Conservation (phyloP, 2,113 vertebrate species). For the Drymodes brunneopygia region DNA sequence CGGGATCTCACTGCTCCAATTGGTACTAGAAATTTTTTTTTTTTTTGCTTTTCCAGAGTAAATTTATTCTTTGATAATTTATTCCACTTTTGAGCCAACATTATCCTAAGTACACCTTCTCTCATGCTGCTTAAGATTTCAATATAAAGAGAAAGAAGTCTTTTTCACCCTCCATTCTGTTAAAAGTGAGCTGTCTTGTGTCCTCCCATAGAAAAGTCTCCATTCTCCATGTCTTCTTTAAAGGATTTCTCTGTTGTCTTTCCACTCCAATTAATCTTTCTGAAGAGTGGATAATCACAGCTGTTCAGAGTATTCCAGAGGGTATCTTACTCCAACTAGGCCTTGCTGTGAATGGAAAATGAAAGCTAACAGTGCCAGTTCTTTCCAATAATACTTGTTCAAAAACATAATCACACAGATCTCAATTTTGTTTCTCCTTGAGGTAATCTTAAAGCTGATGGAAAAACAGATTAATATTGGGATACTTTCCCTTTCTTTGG, state of each 20-base stretch:
- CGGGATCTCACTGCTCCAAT: not conserved
- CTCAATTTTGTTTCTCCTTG: not conserved
- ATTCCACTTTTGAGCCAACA: not conserved
- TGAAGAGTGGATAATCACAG: not conserved
- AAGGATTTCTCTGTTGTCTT: not conserved
- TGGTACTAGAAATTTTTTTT: not conserved
- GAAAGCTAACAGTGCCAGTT: not conserved
- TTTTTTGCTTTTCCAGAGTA: not conserved
- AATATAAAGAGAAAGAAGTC: not conserved
- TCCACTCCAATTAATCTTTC: not conserved
- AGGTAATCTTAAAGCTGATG: not conserved
- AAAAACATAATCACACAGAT: not conserved
- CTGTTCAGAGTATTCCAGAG: not conserved
- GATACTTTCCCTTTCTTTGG: not conserved
- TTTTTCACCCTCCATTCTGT: not conserved
- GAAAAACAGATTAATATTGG: not conserved
- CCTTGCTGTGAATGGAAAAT: not conserved
- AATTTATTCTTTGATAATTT: not conserved
- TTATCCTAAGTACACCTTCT: not conserved
- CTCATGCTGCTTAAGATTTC: not conserved
- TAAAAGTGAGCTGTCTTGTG: not conserved
- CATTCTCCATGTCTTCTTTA: not conserved
- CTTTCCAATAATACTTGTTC: not conserved
- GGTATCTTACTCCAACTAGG: not conserved
- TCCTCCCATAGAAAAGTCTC: not conserved